Evolutionary conservation across 2,797 vertebrate genomes (phyloP).

Genomic region (Ceyx erithaca): DNA sequence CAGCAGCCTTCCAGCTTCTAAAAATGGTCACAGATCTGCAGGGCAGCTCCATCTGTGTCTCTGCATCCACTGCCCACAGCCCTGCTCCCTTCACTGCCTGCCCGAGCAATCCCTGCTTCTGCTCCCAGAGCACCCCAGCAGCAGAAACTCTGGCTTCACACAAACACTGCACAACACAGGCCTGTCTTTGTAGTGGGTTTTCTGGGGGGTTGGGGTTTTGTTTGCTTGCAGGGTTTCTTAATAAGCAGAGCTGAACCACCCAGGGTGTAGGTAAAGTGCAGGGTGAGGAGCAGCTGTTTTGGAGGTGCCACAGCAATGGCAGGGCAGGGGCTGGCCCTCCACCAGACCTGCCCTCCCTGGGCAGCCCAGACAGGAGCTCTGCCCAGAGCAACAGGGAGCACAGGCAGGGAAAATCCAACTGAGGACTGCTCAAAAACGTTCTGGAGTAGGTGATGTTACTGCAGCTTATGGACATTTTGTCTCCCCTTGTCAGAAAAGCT

Average conservation of each 20-base stretch:
- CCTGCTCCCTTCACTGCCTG: neutral
- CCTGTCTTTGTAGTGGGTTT: neutral
- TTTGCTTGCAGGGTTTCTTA: neutral
- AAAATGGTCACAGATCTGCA: neutral
- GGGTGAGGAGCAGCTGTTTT: rapidly evolving
- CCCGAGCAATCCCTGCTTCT: neutral
- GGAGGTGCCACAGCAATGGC: neutral
- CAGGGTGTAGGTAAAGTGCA: neutral
- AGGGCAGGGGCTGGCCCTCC: too few species aligned
- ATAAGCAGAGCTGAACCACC: neutral
- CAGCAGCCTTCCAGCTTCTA: neutral
- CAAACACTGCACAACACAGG: neutral
- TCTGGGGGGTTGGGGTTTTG: neutral
- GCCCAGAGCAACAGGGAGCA: neutral
- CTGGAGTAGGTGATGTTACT: conserved; percentile 38
- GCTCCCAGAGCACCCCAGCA: neutral
- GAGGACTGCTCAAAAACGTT: neutral
- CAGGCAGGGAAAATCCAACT: neutral
- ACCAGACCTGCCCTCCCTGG: too few species aligned
- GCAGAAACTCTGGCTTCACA: neutral
- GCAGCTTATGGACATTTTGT: conserved; percentile 60
- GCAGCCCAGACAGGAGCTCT: neutral
- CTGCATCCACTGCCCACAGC: neutral
- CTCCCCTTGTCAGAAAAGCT: conserved; percentile 68
- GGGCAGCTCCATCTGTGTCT: neutral